A percentile compares a stretch with the other conserved stretches of the same genome.
Conservation (phyloP, 2,797 vertebrate genomes). For the Limnodromus scolopaceus region DNA sequence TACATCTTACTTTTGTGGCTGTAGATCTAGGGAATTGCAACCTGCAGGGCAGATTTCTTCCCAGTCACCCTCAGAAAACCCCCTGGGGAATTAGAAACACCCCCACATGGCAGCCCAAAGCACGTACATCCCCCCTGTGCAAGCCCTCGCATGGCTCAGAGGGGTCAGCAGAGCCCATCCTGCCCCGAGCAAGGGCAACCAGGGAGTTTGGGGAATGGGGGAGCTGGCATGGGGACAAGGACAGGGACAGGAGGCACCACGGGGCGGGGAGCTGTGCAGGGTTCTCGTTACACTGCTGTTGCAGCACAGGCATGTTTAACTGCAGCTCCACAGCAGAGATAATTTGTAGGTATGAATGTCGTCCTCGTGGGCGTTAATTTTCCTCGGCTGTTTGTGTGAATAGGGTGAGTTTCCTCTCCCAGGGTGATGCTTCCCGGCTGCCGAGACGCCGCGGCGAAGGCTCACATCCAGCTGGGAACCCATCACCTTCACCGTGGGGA, state of each 20-base stretch:
- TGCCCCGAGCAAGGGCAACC: rapidly evolving
- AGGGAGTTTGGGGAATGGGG: rapidly evolving
- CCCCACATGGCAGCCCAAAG: rapidly evolving
- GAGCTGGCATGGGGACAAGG: background rate
- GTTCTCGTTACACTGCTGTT: background rate
- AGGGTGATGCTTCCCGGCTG: background rate
- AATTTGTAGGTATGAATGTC: constrained; percentile 12
- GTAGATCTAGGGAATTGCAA: background rate
- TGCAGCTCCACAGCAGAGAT: background rate
- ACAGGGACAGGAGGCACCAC: background rate
- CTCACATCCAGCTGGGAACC: background rate
- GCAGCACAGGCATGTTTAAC: background rate
- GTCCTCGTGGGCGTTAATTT: background rate
- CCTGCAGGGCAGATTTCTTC: background rate
- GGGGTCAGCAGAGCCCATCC: background rate
- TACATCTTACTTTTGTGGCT: background rate
- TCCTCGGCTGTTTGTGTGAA: background rate
- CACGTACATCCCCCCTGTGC: rapidly evolving
- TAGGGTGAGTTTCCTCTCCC: background rate
- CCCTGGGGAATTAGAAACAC: background rate
- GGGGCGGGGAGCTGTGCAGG: background rate
- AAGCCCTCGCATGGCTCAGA: background rate
- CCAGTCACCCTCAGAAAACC: background rate
- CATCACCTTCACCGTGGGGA: rapidly evolving
- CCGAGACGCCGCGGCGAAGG: rapidly evolving